Evolutionary conservation across 2,888 invertebrate species (phyloP).

Genomic region (Stenodera caucasica): DNA sequence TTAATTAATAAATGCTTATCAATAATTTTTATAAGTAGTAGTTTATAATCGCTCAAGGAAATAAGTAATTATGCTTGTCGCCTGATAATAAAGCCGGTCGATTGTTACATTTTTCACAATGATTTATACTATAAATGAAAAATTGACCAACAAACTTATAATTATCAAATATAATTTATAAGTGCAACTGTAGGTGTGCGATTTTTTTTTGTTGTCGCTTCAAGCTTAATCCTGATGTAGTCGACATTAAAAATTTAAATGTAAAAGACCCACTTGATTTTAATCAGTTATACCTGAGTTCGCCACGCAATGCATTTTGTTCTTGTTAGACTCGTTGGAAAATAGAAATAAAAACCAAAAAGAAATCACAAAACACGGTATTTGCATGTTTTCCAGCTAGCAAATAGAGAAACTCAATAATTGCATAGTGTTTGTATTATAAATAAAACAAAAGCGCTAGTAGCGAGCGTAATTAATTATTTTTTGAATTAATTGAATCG

Average conservation of each 20-base stretch:
- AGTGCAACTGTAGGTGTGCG: background rate
- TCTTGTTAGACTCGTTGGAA: background rate
- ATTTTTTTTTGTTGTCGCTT: background rate
- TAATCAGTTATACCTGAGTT: background rate
- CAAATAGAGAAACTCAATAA: background rate
- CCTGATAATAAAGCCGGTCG: background rate
- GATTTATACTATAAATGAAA: background rate
- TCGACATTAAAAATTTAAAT: background rate
- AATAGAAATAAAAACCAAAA: background rate
- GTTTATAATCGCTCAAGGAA: background rate
- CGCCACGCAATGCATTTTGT: background rate
- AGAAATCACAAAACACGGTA: background rate
- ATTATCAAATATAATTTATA: background rate
- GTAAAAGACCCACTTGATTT: background rate
- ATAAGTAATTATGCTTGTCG: background rate
- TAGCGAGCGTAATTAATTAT: background rate
- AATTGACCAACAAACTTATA: background rate
- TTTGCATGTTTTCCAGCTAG: background rate
- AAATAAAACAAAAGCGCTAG: background rate
- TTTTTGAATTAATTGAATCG: background rate
- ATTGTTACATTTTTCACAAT: background rate
- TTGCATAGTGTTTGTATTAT: background rate
- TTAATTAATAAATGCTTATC: too few species aligned
- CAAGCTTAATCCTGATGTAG: background rate
- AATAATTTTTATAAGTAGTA: background rate